phyloP scores from a whole-genome alignment of 2,888 invertebrate genomes.

The Habrosyne pyritoides region DNA sequence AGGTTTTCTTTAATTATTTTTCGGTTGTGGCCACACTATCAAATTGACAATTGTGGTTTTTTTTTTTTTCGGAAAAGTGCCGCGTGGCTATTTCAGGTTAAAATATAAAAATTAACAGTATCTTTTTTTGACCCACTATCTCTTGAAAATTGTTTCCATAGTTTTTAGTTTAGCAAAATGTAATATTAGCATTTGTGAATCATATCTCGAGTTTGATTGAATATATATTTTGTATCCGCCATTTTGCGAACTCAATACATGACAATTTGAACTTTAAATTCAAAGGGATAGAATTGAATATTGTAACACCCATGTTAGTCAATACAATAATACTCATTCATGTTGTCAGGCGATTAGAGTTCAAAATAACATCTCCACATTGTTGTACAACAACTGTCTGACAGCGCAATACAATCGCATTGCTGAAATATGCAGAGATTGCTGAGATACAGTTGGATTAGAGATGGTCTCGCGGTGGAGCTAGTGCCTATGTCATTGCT shows the following conservation, averaged over 20 bases:
- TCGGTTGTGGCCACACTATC: too few relatives aligned
- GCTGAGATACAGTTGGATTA: too few relatives aligned
- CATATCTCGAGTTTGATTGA: conserved; percentile 3
- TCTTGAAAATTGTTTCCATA: neutral
- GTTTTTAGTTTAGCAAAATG: conserved; percentile 2
- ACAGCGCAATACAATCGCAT: too few relatives aligned
- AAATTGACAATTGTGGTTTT: too few relatives aligned
- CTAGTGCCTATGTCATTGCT: too few relatives aligned
- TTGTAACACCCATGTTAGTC: neutral
- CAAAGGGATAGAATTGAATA: neutral
- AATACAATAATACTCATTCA: neutral
- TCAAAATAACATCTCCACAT: neutral
- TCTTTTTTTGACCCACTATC: neutral
- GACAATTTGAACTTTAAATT: neutral
- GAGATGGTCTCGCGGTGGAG: too few relatives aligned
- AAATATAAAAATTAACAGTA: neutral
- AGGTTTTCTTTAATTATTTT: too few relatives aligned
- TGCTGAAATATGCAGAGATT: too few relatives aligned
- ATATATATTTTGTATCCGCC: neutral
- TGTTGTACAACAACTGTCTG: too few relatives aligned
- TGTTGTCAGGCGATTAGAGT: neutral
- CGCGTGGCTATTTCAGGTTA: too few relatives aligned
- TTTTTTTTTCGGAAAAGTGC: too few relatives aligned
- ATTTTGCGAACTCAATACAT: neutral
- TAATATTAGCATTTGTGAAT: conserved; percentile 2